Evolutionary conservation across 2,888 invertebrate genomes (phyloP).

Genomic region (Hirtodrosophila duncani): DNA sequence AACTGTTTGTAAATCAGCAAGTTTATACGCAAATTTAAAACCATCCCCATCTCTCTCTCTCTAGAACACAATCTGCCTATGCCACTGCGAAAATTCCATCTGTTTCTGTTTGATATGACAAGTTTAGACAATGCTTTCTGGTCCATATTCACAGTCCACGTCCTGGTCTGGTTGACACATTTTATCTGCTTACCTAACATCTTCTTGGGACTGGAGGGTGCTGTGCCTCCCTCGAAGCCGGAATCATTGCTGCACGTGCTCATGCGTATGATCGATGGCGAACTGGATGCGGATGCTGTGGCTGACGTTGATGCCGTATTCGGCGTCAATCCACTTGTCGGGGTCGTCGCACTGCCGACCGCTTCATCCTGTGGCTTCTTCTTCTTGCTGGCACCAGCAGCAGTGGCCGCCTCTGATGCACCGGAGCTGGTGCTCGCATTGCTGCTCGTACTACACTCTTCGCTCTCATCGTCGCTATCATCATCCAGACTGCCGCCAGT

Average conservation of each 20-base stretch:
- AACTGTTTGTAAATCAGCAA: no score
- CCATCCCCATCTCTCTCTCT: no score
- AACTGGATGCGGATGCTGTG: slow-evolving; percentile 39
- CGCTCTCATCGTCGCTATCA: slow-evolving; percentile 69
- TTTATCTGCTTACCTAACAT: slow-evolving; percentile 80
- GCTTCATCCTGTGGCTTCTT: no score
- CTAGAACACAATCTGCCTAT: no score
- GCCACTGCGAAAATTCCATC: no score
- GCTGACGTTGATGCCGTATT: slow-evolving; percentile 2
- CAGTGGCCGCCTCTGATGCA: slow-evolving; percentile 55
- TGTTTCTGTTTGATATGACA: no score
- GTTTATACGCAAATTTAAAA: no score
- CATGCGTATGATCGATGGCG: slow-evolving; percentile 79
- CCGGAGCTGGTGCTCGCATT: slow-evolving; percentile 24
- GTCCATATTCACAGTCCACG: no score
- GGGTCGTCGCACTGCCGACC: slow-evolving; percentile 26
- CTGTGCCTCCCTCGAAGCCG: slow-evolving; percentile 86
- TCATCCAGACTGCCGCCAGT: slow-evolving; percentile 70
- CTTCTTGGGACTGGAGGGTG: slow-evolving; percentile 83
- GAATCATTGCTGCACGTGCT: slow-evolving; percentile 90
- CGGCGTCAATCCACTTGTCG: neutral
- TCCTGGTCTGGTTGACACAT: no score
- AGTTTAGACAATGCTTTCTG: no score
- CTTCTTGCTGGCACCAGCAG: slow-evolving; percentile 4
- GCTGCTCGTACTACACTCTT: slow-evolving; percentile 24